A percentile compares a stretch with the other conserved stretches of the same genome.
Conservation (phyloP, 1,140 invertebrate genomes). For the Drosophila watanabei region DNA sequence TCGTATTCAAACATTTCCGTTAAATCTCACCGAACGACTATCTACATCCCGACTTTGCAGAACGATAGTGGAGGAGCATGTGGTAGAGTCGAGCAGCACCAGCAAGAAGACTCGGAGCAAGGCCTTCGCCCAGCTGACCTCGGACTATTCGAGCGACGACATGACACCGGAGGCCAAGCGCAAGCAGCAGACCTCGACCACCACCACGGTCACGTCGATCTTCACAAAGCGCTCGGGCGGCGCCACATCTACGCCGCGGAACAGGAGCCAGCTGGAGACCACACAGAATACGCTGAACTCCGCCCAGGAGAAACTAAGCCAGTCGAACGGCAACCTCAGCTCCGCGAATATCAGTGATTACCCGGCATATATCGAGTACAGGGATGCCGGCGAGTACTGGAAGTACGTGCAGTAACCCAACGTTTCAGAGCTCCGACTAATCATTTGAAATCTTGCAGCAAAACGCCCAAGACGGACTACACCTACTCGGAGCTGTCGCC, state of each 20-base stretch:
- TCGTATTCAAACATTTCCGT: slow-evolving; percentile 23
- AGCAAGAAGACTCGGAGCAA: slow-evolving; percentile 54
- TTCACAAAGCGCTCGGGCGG: slow-evolving; percentile 50
- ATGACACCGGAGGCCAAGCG: slow-evolving; percentile 48
- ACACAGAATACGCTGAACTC: slow-evolving; percentile 74
- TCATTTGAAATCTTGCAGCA: slow-evolving; percentile 84
- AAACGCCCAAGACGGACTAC: slow-evolving; percentile 93
- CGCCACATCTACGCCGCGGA: slow-evolving; percentile 70
- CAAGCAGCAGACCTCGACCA: slow-evolving; percentile 31
- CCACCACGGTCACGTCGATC: slow-evolving; percentile 48
- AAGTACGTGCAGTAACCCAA: slow-evolving; percentile 86
- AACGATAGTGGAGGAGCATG: slow-evolving; percentile 78
- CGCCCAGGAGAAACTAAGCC: slow-evolving; percentile 61
- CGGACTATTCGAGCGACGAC: slow-evolving; percentile 67
- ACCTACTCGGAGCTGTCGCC: slow-evolving; percentile 92
- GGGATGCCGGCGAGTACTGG: slow-evolving; percentile 89
- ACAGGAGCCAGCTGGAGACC: slow-evolving; percentile 60
- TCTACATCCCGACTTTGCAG: slow-evolving; percentile 51
- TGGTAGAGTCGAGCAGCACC: slow-evolving; percentile 51
- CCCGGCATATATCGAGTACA: slow-evolving; percentile 88
- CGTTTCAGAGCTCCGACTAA: background rate
- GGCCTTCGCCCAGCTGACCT: slow-evolving; percentile 49
- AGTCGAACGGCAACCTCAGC: slow-evolving; percentile 73
- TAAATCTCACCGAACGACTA: slow-evolving; percentile 23
- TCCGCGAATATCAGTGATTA: slow-evolving; percentile 82